Evolutionary conservation across 2,113 vertebrate species (phyloP), one percentile per base, ranked within the genome.

Genomic region (Gallinago media): DNA sequence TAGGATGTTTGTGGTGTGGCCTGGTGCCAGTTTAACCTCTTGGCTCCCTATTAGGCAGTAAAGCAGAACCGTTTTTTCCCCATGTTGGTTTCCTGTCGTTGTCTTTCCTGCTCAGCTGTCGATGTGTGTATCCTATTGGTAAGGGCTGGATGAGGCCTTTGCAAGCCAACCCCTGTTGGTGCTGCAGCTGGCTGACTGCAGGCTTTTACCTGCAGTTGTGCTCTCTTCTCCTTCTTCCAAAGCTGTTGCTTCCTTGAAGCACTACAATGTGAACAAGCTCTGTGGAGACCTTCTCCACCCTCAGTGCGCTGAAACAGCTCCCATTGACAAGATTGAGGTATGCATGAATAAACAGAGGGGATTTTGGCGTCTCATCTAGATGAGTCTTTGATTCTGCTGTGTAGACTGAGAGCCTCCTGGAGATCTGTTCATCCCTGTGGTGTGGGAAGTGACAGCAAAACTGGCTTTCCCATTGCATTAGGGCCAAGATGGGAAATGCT

Each of bases 1-100:
- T 75, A 78, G 88, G 77, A 92, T 91, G 79, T 89, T 79, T 92
- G 84, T 92, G 94, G 68, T 85, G 56, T 94, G 94, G 77, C 85
- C 74, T 77, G 61, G 34, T 3, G 49, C 84, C 81, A 88, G 58
- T 87, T 77, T 66, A 83, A 82, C 90, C 86, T 91, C 65, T 92
- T 88, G 71, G 11, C 91, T 97, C 81, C 81, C 78, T 89, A n/a
- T 89, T 94, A 78, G 86, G 78, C 84, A 77, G n/a, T 76, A 76
- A 94, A 92, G 56, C 72, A 89, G 89, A 95, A 94, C 50, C 9
- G 3, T 54, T 58, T 94, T 90, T 72, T 40, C 26, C 74, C 38
- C 7, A 3, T 59, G 32, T 52, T 85, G 47, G 17, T 92, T 95
- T 94, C 55, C 86, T 92, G 62, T 86, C 3, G 0, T 85, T 36